These are phyloP conservation scores for Tenodera sinensis DNA, from an alignment of 2,888 invertebrate genomes.

Conservation along the genomic window DNA sequence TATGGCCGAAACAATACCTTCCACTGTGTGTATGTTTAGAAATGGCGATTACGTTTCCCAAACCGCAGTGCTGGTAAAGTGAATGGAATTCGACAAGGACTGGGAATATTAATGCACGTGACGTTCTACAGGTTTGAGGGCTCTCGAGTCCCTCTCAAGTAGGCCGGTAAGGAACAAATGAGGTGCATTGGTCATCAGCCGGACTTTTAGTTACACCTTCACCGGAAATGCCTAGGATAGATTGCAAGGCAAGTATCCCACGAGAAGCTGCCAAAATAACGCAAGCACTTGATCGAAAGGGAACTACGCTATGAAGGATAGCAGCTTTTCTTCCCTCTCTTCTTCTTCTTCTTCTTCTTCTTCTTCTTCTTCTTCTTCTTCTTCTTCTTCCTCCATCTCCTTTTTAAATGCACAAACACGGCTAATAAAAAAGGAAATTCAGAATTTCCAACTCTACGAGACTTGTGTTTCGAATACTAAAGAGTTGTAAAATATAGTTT, in stretches of 20 bases:
- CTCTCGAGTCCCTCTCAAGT: neutral
- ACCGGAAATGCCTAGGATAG: neutral
- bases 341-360: no score
- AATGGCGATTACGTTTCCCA: no score
- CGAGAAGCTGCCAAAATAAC: neutral
- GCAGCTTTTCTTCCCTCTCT: no score
- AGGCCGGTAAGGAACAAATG: neutral
- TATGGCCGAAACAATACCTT: no score
- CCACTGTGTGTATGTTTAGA: no score
- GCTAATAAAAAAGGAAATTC: neutral
- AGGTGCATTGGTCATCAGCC: neutral
- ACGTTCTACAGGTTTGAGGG: no score
- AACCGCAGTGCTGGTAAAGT: no score
- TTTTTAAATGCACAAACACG: neutral
- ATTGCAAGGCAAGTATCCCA: neutral
- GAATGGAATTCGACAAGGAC: no score
- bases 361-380: no score
- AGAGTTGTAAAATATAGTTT: neutral
- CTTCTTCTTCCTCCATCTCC: neutral
- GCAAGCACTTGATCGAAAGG: neutral
- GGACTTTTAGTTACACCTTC: neutral
- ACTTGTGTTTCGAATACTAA: neutral
- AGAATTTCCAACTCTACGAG: neutral
- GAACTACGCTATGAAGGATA: no score
- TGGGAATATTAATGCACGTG: no score